Conservation (phyloP, 2,113 vertebrate species). For the Glaucidium brasilianum region DNA sequence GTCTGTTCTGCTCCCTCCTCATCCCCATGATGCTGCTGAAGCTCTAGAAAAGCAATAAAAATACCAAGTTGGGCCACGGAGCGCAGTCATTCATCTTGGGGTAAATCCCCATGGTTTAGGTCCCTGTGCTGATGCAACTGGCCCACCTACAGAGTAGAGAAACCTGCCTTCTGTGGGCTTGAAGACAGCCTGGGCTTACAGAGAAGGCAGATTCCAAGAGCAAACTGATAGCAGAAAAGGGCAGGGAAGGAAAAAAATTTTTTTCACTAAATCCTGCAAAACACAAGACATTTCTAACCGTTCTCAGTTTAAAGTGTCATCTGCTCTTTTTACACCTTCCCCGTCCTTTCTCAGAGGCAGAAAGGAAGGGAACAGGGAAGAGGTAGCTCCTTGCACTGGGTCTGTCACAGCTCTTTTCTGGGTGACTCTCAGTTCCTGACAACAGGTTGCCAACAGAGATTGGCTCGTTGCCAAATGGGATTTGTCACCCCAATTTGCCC, state of each 20-base stretch:
- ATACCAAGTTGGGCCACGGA: background rate
- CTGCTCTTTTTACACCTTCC: background rate
- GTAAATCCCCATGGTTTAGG: rapidly evolving
- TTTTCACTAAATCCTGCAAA: background rate
- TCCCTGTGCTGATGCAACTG: background rate
- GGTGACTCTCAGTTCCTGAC: rapidly evolving
- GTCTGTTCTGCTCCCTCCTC: background rate
- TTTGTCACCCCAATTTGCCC: background rate
- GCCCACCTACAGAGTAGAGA: background rate
- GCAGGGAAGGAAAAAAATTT: background rate
- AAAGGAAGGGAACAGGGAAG: background rate
- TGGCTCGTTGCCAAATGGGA: rapidly evolving
- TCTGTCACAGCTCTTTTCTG: rapidly evolving
- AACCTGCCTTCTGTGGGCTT: background rate
- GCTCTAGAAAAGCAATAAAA: background rate
- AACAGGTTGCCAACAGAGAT: background rate
- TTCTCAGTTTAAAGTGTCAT: background rate
- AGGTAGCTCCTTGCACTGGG: background rate
- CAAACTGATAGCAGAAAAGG: background rate
- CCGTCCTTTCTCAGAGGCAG: background rate
- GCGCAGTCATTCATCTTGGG: background rate
- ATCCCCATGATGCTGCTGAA: background rate
- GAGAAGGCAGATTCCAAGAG: background rate
- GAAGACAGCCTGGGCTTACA: background rate
- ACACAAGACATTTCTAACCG: background rate